Conservation (phyloP, 2,797 vertebrate genomes). For the Malurus splendens region DNA sequence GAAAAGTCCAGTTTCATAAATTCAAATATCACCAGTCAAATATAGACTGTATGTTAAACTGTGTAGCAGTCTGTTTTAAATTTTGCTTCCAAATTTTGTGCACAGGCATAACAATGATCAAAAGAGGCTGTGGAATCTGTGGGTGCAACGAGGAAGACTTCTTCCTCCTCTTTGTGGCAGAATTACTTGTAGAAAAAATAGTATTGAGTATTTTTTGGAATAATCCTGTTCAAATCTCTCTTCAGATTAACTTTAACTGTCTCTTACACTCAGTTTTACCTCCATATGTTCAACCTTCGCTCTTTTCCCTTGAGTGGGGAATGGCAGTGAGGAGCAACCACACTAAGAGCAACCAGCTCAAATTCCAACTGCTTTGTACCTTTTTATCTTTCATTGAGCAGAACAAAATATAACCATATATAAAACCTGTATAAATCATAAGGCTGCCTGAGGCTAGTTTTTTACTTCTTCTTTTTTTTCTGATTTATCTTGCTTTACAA, state of each 20-base stretch:
- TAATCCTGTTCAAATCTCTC: neutral
- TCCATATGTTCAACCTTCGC: neutral
- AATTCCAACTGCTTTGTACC: neutral
- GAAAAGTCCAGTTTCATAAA: neutral
- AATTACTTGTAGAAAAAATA: neutral
- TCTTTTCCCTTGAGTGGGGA: neutral
- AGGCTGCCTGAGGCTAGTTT: conserved; percentile 7
- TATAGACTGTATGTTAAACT: neutral
- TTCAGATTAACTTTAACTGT: neutral
- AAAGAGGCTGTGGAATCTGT: neutral
- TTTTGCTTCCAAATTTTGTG: neutral
- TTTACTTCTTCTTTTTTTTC: neutral
- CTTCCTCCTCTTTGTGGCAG: neutral
- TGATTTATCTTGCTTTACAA: conserved; percentile 31
- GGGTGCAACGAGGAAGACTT: neutral
- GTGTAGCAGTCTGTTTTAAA: neutral
- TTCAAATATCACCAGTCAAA: neutral
- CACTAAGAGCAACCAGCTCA: neutral
- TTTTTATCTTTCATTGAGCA: conserved; percentile 34
- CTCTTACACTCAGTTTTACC: neutral
- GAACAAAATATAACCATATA: conserved; percentile 1
- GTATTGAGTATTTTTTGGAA: neutral
- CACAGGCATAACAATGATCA: neutral
- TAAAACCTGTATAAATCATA: conserved; percentile 1
- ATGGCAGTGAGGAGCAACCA: neutral